Evolutionary conservation across 2,888 invertebrate genomes (phyloP), one percentile per base, ranked within the genome.

Genomic region (Zootermopsis nevadensis): DNA sequence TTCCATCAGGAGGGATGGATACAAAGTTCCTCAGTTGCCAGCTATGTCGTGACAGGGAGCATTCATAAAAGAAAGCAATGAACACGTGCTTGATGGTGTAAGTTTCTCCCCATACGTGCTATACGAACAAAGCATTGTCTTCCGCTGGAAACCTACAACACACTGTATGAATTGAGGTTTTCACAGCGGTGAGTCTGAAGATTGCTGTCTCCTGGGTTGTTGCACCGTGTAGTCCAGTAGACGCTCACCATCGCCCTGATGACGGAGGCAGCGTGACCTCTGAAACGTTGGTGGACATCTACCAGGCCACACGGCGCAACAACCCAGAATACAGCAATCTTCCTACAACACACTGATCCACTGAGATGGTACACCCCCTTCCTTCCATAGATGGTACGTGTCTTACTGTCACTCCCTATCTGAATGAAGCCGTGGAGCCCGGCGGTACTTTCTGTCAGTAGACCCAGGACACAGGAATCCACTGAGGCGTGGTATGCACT

Each of bases 381-480:
- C n/a, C 19, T 60, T 60, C 60, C n/a, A 60, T 60, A 27, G n/a
- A 60, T 60, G 60, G 60, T 60, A 60, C n/a, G 60, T 3, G 7
- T 60, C n/a, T 60, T 60, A 12, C 60, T 69, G 6, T n/a, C n/a
- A 33, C 74, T 35, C 12, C 38, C 79, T 85, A 84, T 82, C 84
- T 84, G 81, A 85, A 83, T 60, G 84, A 83, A 69, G 82, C 80
- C 74, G 81, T 82, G 69, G 85, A 84, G n/a, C 84, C 85, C 81
- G 84, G 82, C 76, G 60, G 55, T 19, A 84, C 82, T 81, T 85
- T 84, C 83, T 85, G 94, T 95, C 95, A 97, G 93, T 97, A 97
- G 89, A 99, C 97, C 99, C 99, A 99, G 72, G 97, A 96, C 15
- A 99, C 98, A 7, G 99, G 99, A 86, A 99, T 97, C 98, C 98